A percentile compares a stretch with the other conserved stretches of the same genome.
Evolutionary conservation across 1,140 invertebrate genomes (phyloP).

Genomic region (Pogonus chalceus): DNA sequence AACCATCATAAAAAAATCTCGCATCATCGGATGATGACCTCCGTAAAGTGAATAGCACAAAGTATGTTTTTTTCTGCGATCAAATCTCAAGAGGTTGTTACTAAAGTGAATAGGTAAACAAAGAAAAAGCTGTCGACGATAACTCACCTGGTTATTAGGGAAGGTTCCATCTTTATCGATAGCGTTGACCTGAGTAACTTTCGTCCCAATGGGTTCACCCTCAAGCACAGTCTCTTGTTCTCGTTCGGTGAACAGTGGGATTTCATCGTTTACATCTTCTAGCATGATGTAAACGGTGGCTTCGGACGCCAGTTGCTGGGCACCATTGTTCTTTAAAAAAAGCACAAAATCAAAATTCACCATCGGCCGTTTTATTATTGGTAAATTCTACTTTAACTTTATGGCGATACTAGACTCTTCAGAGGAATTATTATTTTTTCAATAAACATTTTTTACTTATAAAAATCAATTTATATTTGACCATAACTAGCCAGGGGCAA

Average conservation of each 20-base stretch:
- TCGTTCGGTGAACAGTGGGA: constrained; percentile 86
- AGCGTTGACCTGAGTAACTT: constrained; percentile 92
- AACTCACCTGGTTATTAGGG: constrained; percentile 80
- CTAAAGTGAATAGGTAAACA: constrained; percentile 16
- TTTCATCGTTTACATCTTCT: constrained; percentile 94
- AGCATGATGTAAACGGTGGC: constrained; percentile 87
- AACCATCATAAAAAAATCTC: no score
- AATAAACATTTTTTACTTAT: no score
- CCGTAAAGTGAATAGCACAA: background rate
- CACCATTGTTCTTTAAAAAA: constrained; percentile 81
- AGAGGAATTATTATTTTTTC: no score
- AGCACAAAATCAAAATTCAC: constrained; percentile 1
- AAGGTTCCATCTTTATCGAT: constrained; percentile 93
- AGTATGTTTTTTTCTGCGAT: background rate
- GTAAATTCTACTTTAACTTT: no score
- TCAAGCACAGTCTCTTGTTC: constrained; percentile 91
- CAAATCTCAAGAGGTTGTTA: background rate
- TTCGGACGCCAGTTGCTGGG: constrained; percentile 88
- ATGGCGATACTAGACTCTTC: no score
- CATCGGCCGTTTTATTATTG: background rate
- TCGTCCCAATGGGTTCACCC: constrained; percentile 85
- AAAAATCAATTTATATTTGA: no score
- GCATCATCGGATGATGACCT: no score
- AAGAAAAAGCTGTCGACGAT: no score
- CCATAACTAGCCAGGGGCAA: no score